These are phyloP conservation scores for Heliconius nattereri DNA, from an alignment of 1,140 invertebrate genomes.

Conservation along the genomic window DNA sequence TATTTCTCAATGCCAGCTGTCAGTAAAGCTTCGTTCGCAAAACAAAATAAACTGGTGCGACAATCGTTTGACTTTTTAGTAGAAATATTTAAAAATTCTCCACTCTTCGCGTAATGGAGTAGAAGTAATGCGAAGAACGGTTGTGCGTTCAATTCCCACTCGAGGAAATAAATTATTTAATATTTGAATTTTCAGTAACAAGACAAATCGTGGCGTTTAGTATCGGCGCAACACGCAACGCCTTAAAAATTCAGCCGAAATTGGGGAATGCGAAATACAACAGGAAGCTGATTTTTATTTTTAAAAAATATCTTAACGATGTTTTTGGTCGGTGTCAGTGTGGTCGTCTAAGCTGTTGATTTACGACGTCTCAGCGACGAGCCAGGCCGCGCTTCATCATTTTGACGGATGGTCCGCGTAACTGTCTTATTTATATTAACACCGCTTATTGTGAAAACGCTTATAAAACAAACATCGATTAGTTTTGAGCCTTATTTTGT, in stretches of 20 bases:
- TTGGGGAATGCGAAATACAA: too few species aligned
- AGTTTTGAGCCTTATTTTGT: not conserved
- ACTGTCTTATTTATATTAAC: constrained; percentile 25
- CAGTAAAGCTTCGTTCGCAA: not conserved
- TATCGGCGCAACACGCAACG: too few species aligned
- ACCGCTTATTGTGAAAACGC: not conserved
- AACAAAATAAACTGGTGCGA: not conserved
- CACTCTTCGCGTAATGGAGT: too few species aligned
- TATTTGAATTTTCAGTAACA: too few species aligned
- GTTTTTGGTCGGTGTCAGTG: not conserved
- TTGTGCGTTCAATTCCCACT: too few species aligned
- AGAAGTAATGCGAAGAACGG: too few species aligned
- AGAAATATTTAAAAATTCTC: too few species aligned
- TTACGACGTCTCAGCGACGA: constrained; percentile 13
- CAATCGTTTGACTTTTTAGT: too few species aligned
- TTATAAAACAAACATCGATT: not conserved
- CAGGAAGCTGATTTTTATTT: too few species aligned
- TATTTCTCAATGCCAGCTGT: constrained; percentile 2
- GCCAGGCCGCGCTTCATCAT: constrained; percentile 19
- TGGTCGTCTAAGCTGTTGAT: constrained; percentile 14
- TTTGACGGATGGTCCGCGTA: constrained; percentile 20
- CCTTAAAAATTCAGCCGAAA: too few species aligned
- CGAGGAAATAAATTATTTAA: too few species aligned
- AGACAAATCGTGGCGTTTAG: too few species aligned
- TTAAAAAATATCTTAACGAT: not conserved